These are phyloP conservation scores for Drosophila biarmipes DNA, from an alignment of 1,140 invertebrate genomes.

Conservation along the genomic window DNA sequence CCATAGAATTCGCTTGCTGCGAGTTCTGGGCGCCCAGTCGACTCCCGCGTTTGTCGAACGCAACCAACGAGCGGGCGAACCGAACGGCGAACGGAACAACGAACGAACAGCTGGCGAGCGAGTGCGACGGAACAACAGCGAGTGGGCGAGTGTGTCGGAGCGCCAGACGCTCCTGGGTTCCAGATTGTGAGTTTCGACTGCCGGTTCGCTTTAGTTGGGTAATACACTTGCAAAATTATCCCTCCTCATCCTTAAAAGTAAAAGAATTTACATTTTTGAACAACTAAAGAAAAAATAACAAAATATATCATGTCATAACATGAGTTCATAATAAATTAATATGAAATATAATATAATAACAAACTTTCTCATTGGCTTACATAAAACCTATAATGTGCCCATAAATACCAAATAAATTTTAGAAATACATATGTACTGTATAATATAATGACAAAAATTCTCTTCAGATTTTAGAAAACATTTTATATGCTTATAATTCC, in stretches of 20 bases:
- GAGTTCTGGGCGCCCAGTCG: slow-evolving; percentile 71
- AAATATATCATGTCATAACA: too few species aligned
- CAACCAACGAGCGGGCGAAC: slow-evolving; percentile 65
- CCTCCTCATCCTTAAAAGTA: too few species aligned
- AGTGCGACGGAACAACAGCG: slow-evolving; percentile 40
- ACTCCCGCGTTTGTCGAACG: slow-evolving; percentile 81
- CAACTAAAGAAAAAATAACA: too few species aligned
- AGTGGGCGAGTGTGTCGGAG: slow-evolving; percentile 21
- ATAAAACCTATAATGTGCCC: too few species aligned
- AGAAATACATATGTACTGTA: too few species aligned
- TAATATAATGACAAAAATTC: too few species aligned
- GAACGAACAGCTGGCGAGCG: slow-evolving; percentile 53
- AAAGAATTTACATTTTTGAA: too few species aligned
- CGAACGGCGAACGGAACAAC: slow-evolving; percentile 47
- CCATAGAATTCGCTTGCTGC: slow-evolving; percentile 18
- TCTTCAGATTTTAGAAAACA: not conserved
- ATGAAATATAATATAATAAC: too few species aligned
- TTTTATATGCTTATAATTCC: not conserved
- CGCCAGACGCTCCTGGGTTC: slow-evolving; percentile 3
- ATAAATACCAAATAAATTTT: too few species aligned
- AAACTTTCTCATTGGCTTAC: too few species aligned
- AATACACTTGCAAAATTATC: not conserved
- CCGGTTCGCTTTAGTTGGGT: slow-evolving; percentile 10
- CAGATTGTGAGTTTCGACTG: slow-evolving; percentile 1
- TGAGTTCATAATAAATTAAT: too few species aligned